Percentiles rank a stretch among this genome's conserved stretches.
Conservation (phyloP, 2,888 invertebrate species). For the Bembecia ichneumoniformis region DNA sequence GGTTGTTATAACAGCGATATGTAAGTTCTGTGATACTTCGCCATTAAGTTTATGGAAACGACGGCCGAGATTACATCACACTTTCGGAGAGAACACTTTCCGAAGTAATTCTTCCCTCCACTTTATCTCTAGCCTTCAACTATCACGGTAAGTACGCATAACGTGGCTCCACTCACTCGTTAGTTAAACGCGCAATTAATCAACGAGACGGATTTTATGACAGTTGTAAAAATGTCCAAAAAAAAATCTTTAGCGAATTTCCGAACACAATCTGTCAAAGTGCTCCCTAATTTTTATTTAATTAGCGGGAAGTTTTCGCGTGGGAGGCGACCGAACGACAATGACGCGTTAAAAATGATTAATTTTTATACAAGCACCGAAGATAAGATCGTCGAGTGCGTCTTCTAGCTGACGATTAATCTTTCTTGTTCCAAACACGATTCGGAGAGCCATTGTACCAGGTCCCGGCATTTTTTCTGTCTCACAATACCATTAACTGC, state of each 20-base stretch:
- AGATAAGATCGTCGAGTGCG: slow-evolving; percentile 43
- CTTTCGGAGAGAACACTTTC: slow-evolving; percentile 59
- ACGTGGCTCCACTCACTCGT: neutral
- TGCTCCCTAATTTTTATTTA: slow-evolving; percentile 64
- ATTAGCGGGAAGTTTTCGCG: slow-evolving; percentile 62
- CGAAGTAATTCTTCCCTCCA: slow-evolving; percentile 54
- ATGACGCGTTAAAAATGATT: slow-evolving; percentile 69
- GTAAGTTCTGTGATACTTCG: slow-evolving; percentile 71
- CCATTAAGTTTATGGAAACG: slow-evolving; percentile 72
- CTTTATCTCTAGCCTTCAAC: slow-evolving; percentile 29
- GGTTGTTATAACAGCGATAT: slow-evolving; percentile 72
- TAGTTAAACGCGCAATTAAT: slow-evolving; percentile 36
- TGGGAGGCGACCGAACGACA: slow-evolving; percentile 54
- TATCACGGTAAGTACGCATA: slow-evolving; percentile 10
- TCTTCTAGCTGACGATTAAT: slow-evolving; percentile 61
- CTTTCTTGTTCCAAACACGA: slow-evolving; percentile 56
- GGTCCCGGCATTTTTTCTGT: slow-evolving; percentile 66
- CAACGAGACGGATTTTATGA: slow-evolving; percentile 45
- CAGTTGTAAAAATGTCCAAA: slow-evolving; percentile 35
- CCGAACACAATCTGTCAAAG: slow-evolving; percentile 58
- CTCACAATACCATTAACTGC: slow-evolving; percentile 69
- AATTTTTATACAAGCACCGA: slow-evolving; percentile 56
- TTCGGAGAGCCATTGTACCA: slow-evolving; percentile 47
- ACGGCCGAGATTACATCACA: slow-evolving; percentile 67
- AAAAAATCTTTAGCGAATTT: slow-evolving; percentile 41